Evolutionary conservation across 2,113 vertebrate species (phyloP), one percentile per base, ranked within the genome.

Genomic region (Calypte anna): DNA sequence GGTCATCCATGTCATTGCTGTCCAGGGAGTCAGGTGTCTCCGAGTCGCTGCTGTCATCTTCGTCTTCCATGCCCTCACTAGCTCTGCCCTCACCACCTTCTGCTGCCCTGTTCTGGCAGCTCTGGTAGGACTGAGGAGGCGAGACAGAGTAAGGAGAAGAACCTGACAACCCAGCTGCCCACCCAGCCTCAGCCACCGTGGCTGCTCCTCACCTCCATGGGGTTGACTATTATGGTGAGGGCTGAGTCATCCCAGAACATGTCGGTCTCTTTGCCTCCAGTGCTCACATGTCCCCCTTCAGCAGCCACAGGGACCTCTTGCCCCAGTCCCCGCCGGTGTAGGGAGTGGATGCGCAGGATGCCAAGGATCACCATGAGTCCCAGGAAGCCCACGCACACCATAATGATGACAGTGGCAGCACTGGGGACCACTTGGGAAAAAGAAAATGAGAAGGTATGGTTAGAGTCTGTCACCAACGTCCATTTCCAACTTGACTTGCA

Each of bases 171-270:
- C 16, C n/a, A 25, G 1, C 59, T 75, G 43, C 55, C 57, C 14
- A 0, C 51, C 75, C 63, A 30, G 30, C 78, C 76, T 40, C 7
- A 1, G 25, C 44, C 21, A 0, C 18, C 6, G 19, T 0, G 7
- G 21, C 61, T n/a, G 53, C 74, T 67, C 12, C 96, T 98, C 96
- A 99, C 99, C 99, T 99, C 99, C 99, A 99, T 99, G 40, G 99
- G 99, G 97, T 99, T 99, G 82, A 99, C 99, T 0, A 99, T 99
- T 90, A 99, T 99, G 91, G 99, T 99, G 95, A 99, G 99, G 7
- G 99, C 99, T 0, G 99, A 99, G 97, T 99, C 99, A 0, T 99
- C 99, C 99, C 99, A 99, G 97, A 99, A 99, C 97, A 98, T 97
- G 91, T 98, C 98, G 0, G 98, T 98, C 14, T 99, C 99, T 96